Evolutionary conservation across 2,888 invertebrate species (phyloP).

Genomic region (Thyatira batis): DNA sequence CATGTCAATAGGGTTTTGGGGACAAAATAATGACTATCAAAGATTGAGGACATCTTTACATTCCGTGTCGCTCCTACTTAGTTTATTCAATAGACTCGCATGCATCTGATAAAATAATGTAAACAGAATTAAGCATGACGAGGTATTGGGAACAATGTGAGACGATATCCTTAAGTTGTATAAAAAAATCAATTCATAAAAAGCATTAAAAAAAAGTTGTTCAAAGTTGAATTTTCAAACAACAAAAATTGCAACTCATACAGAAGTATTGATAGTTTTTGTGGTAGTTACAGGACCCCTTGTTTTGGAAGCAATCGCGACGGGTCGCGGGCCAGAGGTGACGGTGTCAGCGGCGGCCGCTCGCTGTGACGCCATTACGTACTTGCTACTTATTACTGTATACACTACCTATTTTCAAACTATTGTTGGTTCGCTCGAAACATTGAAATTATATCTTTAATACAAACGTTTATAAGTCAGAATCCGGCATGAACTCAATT

Average conservation of each 20-base stretch:
- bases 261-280: background rate
- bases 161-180: background rate
- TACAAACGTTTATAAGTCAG: too few relatives aligned
- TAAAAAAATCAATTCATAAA: background rate
- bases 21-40: slow-evolving; percentile 41
- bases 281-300: background rate
- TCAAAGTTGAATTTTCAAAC: background rate
- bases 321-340: slow-evolving; percentile 28
- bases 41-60: slow-evolving; percentile 25
- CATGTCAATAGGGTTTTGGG: slow-evolving; percentile 39
- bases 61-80: background rate
- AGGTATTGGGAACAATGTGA: background rate
- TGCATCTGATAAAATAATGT: background rate
- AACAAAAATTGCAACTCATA: background rate
- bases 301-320: background rate
- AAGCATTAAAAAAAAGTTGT: background rate
- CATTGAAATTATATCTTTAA: background rate
- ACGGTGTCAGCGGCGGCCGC: slow-evolving; percentile 18
- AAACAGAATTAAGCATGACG: background rate
- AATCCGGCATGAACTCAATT: too few relatives aligned
- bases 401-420: slow-evolving; percentile 1
- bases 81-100: background rate
- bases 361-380: slow-evolving; percentile 13
- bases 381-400: slow-evolving; percentile 7
- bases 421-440: background rate